phyloP scores from a whole-genome alignment of 2,797 vertebrate genomes.

The Myripristis jacobus region DNA sequence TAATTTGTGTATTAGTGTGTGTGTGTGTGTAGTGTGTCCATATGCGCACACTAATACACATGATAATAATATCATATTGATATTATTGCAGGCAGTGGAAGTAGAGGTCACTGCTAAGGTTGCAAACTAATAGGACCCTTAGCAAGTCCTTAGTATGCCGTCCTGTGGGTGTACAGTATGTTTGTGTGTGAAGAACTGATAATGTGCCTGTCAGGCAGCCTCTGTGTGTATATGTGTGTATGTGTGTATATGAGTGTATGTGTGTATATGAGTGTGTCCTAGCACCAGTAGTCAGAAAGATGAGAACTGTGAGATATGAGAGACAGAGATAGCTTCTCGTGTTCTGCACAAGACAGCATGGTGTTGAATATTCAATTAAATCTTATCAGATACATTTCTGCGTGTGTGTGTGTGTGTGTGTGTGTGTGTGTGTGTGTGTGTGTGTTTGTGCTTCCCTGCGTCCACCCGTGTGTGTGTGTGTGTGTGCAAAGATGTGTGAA shows the following conservation, averaged over 20 bases:
- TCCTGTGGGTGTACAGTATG: not conserved
- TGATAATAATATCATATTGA: too few species aligned
- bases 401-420: not conserved
- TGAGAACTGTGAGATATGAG: conserved; percentile 32
- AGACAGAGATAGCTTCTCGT: conserved; percentile 29
- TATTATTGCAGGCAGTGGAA: not conserved
- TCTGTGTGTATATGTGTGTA: not conserved
- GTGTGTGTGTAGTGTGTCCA: not conserved
- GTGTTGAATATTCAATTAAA: conserved; percentile 56
- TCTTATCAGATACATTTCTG: conserved; percentile 42
- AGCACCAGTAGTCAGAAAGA: conserved; percentile 14
- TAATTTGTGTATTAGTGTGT: too few species aligned
- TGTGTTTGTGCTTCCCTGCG: not conserved
- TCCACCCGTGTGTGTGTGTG: too few species aligned
- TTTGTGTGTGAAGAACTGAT: not conserved
- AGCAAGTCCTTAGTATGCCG: too few species aligned
- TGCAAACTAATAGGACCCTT: not conserved
- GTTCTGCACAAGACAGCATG: conserved; percentile 30
- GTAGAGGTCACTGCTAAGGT: not conserved
- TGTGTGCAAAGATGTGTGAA: not conserved
- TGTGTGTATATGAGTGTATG: not conserved
- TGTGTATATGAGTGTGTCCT: not conserved
- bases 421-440: not conserved
- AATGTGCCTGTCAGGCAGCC: not conserved
- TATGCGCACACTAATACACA: too few species aligned